A percentile compares a stretch with the other conserved stretches of the same genome.
Evolutionary conservation across 2,888 invertebrate species (phyloP).

Genomic region (Volucella inanis): DNA sequence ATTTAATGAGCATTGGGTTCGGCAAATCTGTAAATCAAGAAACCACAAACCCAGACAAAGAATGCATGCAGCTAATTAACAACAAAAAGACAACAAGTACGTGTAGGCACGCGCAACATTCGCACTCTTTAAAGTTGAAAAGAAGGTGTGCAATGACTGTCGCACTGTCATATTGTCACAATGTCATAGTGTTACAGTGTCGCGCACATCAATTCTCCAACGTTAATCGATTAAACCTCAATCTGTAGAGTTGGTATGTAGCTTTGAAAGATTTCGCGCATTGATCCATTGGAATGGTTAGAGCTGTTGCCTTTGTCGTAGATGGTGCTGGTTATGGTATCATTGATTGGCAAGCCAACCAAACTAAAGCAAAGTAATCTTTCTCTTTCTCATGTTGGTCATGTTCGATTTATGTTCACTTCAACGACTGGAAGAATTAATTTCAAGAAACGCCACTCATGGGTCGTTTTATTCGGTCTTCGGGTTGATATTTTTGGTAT

Average conservation of each 20-base stretch:
- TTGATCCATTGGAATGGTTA: conserved; percentile 5
- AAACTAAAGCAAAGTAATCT: conserved; percentile 32
- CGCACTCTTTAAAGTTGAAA: conserved; percentile 42
- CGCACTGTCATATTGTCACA: conserved; percentile 11
- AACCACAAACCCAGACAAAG: neutral
- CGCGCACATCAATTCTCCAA: conserved; percentile 45
- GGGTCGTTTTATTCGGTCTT: conserved; percentile 65
- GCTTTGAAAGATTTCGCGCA: conserved; percentile 43
- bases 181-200: no score
- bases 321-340: conserved; percentile 13
- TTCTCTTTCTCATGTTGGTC: conserved; percentile 55
- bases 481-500: conserved; percentile 58
- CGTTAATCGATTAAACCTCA: conserved; percentile 71
- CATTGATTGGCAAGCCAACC: conserved; percentile 64
- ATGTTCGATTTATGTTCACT: conserved; percentile 58
- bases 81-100: conserved; percentile 53
- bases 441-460: conserved; percentile 62
- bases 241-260: conserved; percentile 45
- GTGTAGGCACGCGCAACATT: conserved; percentile 71
- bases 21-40: conserved; percentile 14
- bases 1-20: conserved; percentile 66
- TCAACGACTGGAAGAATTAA: conserved; percentile 55
- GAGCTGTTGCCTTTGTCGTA: neutral
- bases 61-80: conserved; percentile 63
- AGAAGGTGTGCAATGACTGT: conserved; percentile 60